These are phyloP conservation scores for Pardalotus punctatus DNA, from an alignment of 2,113 vertebrate species.

Conservation along the genomic window DNA sequence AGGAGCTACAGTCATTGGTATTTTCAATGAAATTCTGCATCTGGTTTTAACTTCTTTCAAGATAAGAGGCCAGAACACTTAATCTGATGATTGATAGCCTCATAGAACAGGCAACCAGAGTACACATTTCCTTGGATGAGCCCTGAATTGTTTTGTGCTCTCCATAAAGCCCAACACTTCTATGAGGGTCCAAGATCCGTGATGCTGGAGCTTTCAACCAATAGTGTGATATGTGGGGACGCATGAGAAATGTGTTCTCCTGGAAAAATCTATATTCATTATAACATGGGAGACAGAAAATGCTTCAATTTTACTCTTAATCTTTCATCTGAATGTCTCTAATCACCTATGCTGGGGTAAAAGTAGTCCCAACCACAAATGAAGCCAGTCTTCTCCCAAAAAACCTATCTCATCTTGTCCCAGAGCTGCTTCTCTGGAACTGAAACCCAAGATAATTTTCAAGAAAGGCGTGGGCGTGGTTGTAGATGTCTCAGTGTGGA, in stretches of 20 bases:
- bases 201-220: not conserved
- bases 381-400: not conserved
- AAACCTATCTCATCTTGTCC: not conserved
- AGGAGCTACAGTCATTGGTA: not conserved
- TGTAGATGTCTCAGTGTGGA: constrained; percentile 3
- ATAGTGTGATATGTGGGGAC: not conserved
- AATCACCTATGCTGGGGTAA: not conserved
- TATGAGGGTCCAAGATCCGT: not conserved
- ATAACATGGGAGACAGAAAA: not conserved
- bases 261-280: not conserved
- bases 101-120: not conserved
- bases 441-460: not conserved
- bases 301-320: not conserved
- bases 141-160: not conserved
- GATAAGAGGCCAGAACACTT: not conserved
- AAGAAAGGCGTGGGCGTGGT: not conserved
- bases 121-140: not conserved
- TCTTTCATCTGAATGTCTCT: not conserved
- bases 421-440: not conserved
- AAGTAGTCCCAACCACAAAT: not conserved
- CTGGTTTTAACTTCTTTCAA: not conserved
- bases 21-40: not conserved
- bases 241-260: not conserved
- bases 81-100: not conserved
- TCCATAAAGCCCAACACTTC: not conserved